These are phyloP conservation scores for Clarias platycephalus DNA, from an alignment of 2,797 vertebrate species.

Conservation along the genomic window DNA sequence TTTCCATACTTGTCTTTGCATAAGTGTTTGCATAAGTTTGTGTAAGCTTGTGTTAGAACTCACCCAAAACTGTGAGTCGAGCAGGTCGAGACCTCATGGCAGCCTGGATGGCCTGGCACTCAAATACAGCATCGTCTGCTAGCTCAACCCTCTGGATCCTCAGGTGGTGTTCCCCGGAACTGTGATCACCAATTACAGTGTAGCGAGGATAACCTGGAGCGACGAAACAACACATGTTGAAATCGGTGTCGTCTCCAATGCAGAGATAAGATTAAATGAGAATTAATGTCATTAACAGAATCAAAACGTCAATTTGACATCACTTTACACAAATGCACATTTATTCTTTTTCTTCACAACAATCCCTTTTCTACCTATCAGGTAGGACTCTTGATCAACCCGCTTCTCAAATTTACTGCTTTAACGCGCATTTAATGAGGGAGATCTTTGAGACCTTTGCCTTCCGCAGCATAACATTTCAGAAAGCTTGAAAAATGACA, in stretches of 20 bases:
- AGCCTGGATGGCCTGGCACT: conserved; percentile 96
- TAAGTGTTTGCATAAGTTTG: not conserved
- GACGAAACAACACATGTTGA: not conserved
- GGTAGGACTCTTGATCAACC: not conserved
- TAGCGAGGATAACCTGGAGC: conserved; percentile 93
- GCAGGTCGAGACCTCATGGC: conserved; percentile 94
- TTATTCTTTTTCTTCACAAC: not conserved
- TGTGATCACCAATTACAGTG: conserved; percentile 91
- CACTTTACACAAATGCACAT: not conserved
- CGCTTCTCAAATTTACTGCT: not conserved
- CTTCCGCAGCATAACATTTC: not conserved
- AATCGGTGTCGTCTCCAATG: not conserved
- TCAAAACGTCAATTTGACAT: too few relatives aligned
- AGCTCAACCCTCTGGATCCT: conserved; percentile 91
- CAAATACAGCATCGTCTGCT: conserved; percentile 92
- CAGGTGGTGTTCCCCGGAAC: conserved; percentile 91
- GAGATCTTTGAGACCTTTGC: not conserved
- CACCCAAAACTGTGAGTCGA: conserved; percentile 92
- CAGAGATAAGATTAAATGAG: too few relatives aligned
- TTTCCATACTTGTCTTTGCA: not conserved
- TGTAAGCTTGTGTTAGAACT: conserved; percentile 59
- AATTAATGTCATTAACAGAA: not conserved
- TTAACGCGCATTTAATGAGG: not conserved
- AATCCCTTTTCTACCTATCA: not conserved
- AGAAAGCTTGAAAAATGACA: not conserved